Evolutionary conservation across 2,888 invertebrate species (phyloP), one percentile per base, ranked within the genome.

Genomic region (Camponotus fellah): DNA sequence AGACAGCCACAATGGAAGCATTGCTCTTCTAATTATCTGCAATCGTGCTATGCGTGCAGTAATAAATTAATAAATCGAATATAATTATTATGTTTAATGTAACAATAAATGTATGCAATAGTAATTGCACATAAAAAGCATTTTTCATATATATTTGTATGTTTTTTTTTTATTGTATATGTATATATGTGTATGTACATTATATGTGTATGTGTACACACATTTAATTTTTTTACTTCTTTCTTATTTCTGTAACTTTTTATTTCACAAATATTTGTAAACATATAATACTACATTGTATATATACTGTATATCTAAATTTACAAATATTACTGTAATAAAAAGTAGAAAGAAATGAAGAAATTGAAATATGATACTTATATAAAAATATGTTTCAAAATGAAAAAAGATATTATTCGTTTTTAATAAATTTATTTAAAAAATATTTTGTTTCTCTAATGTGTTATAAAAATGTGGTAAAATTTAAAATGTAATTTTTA

Each of bases 21-120:
- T 65, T 76, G 65, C 14, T 76, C 37, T 76, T 49, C 49, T 60
- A 65, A 46, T 75, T 75, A 21, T 21, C 5, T 21, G 34, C 6
- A 46, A 34, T 62, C 34, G 34, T 10, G 60, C n/a, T 43, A 46
- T n/a, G 10, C 14, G 43, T 26, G 8, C 46, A 62, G 34, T 49
- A n/a, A 64, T 21, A 49, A 64, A 46, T 34, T 75, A 64, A 14
- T 65, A 65, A 49, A n/a, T 74, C n/a, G 8, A 72, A 56, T 46
- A 62, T 72, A n/a, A 65, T 65, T 26, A 26, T 40, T 65, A 9
- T 37, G 21, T 75, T 75, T 64, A 46, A 46, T 17, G 37, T 37
- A 62, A 62, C 64, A 34, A 3, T 64, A 75, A 64, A 5, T 32
- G 17, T 17, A 5, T 32, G 17, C 8, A 10, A 75, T 21, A 64